Base-by-base conservation (phyloP, 2,888 invertebrate genomes). In the Balanococcus diminutus region DNA sequence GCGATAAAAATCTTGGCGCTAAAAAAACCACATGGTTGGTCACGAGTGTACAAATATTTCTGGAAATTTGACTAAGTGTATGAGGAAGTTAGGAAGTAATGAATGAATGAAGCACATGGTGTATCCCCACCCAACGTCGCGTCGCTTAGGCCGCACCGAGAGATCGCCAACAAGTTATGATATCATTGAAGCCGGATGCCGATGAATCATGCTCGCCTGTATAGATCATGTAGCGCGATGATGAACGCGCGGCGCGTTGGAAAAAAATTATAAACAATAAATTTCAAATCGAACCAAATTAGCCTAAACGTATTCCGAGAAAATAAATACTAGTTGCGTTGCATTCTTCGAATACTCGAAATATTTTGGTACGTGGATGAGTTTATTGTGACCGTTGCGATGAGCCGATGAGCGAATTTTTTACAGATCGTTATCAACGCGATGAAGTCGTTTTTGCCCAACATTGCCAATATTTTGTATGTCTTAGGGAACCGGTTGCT, bases 231-330 rank as follows among this genome's bases (percentile, higher is more conserved):
- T 36, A 25, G 16, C 36, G 42, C 6, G 42, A 81, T 82, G 22
- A 46, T 28, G 25, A 82, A 82, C 31, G 28, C 22, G 9, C 0
- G 5, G 81, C 11, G 14, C 4, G 9, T 3, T 9, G n/a, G 9
- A 36, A 25, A 51, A 46, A 28, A 36, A 46, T 51, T 51, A 51
- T 82, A 51, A 42, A 46, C 81, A 51, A 82, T 82, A 82, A 82
- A 82, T 82, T 82, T 51, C 16, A 82, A 82, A 82, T 82, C 81
- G 81, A 82, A 82, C 81, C 8, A 46, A 82, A 82, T 82, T 82
- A 79, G 22, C 75, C 8, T 36, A 46, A 82, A 28, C 79, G 81
- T 42, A 42, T 82, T 82, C 81, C 46, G 2, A 31, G 81, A 42
- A 51, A 82, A 82, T 82, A 51, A 36, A 82, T 46, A 46, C 81